These are phyloP conservation scores for Melanaphis sacchari DNA, from an alignment of 1,140 invertebrate genomes.

Conservation along the genomic window DNA sequence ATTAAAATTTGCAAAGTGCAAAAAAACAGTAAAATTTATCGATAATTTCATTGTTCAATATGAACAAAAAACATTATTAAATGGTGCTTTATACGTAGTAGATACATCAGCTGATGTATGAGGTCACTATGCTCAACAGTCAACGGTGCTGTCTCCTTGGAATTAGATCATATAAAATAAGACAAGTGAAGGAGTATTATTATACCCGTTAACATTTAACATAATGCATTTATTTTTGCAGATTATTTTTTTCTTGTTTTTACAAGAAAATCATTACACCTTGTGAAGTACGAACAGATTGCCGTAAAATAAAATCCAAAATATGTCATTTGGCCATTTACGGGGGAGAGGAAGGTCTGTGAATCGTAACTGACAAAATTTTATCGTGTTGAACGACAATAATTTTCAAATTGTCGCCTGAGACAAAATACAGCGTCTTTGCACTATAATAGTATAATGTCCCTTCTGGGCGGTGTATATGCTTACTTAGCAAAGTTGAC, in stretches of 20 bases:
- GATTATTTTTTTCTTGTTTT: not conserved
- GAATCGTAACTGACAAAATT: not conserved
- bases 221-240: not conserved
- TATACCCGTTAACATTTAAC: not conserved
- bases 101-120: not conserved
- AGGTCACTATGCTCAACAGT: not conserved
- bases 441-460: not conserved
- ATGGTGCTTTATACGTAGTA: not conserved
- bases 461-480: not conserved
- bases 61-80: not conserved
- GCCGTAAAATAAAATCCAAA: not conserved
- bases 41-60: not conserved
- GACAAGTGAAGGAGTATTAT: too few species aligned
- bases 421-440: not conserved
- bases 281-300: not conserved
- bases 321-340: not conserved
- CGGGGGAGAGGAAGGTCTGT: too few species aligned
- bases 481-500: slow-evolving; percentile 48
- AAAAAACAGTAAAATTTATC: not conserved
- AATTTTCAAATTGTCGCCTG: not conserved
- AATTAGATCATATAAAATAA: not conserved
- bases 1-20: not conserved
- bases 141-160: not conserved
- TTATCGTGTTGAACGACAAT: not conserved
- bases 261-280: not conserved